Evolutionary conservation across 2,113 vertebrate species (phyloP).

Genomic region (Hassar affinis): DNA sequence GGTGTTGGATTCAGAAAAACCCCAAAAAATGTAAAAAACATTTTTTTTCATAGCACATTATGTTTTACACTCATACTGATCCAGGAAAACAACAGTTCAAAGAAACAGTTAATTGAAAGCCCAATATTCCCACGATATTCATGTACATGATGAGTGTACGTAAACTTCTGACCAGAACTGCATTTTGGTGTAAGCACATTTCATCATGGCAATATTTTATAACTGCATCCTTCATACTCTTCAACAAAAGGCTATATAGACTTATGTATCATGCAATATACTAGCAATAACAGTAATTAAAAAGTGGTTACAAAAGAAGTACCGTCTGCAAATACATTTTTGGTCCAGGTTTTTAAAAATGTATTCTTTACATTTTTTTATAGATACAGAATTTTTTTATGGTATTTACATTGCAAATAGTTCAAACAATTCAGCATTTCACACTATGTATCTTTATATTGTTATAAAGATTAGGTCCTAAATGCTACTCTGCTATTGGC

Average conservation of each 20-base stretch:
- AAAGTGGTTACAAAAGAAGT: background rate
- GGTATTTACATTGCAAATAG: background rate
- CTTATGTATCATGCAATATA: conserved; percentile 43
- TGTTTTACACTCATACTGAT: no score
- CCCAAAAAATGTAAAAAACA: no score
- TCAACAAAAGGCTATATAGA: conserved; percentile 46
- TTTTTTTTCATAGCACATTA: no score
- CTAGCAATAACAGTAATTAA: conserved; percentile 17
- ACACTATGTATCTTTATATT: background rate
- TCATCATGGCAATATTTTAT: conserved; percentile 33
- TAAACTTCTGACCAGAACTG: no score
- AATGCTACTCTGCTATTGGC: background rate
- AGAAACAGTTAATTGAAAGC: no score
- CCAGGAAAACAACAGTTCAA: no score
- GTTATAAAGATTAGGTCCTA: background rate
- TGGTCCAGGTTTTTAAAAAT: background rate
- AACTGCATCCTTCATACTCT: conserved; percentile 27
- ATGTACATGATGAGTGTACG: no score
- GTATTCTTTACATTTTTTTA: background rate
- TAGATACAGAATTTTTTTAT: background rate
- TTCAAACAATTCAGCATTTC: background rate
- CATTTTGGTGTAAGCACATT: conserved; percentile 40
- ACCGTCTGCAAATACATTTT: background rate
- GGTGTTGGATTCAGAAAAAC: no score
- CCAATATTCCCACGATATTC: no score